These are phyloP conservation scores for Ascaphus truei DNA, from an alignment of 2,113 vertebrate species.

Conservation along the genomic window DNA sequence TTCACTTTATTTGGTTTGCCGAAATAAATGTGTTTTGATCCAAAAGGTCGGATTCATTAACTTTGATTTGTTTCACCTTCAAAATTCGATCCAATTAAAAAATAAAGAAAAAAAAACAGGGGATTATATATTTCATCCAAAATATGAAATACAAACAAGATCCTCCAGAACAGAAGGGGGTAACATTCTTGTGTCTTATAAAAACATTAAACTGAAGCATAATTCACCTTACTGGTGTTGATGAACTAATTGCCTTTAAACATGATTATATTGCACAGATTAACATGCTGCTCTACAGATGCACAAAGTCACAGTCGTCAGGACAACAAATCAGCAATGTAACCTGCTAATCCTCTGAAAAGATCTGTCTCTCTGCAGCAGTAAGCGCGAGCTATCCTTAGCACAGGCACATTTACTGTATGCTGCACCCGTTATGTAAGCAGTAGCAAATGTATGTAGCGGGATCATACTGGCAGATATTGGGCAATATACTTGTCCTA, in stretches of 20 bases:
- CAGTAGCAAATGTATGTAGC: not conserved
- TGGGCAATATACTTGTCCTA: too few relatives aligned
- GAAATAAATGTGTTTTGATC: too few relatives aligned
- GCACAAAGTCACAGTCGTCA: constrained; percentile 36
- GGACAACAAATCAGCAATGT: constrained; percentile 42
- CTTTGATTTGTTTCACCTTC: too few relatives aligned
- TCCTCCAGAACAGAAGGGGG: too few relatives aligned
- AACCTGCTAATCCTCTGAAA: constrained; percentile 34
- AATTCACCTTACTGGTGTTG: not conserved
- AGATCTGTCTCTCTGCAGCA: not conserved
- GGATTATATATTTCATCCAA: too few relatives aligned
- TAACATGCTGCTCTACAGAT: constrained; percentile 12
- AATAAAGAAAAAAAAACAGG: too few relatives aligned
- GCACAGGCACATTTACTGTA: constrained; percentile 1
- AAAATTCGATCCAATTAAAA: too few relatives aligned
- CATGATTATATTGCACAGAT: constrained; percentile 39
- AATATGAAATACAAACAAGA: too few relatives aligned
- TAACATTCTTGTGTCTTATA: too few relatives aligned
- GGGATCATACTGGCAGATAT: too few relatives aligned
- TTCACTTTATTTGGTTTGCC: too few relatives aligned
- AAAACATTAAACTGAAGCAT: not conserved
- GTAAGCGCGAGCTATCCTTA: not conserved
- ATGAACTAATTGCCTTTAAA: constrained; percentile 39
- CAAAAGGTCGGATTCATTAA: too few relatives aligned
- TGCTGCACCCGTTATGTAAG: constrained; percentile 4